Percentiles rank a stretch among this genome's conserved stretches.
These are phyloP conservation scores for Idaea dimidiata DNA, from an alignment of 2,888 invertebrate genomes.

Conservation along the genomic window DNA sequence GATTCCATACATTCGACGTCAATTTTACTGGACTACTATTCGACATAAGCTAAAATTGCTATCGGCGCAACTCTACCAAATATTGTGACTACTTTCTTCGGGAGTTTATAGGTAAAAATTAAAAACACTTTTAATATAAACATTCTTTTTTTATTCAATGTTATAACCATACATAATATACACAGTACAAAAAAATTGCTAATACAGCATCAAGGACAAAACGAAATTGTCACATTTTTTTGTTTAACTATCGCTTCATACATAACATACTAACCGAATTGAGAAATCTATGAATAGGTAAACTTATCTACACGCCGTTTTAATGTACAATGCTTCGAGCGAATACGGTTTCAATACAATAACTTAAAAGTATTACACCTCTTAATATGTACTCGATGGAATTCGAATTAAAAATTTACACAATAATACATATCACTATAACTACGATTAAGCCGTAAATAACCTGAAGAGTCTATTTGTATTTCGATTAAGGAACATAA, in stretches of 20 bases:
- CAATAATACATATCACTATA: constrained; percentile 79
- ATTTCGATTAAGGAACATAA: constrained; percentile 80
- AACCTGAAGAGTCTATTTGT: constrained; percentile 78
- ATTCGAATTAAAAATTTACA: constrained; percentile 80
- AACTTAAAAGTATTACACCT: constrained; percentile 79
- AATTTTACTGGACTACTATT: no score
- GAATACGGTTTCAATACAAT: constrained; percentile 77
- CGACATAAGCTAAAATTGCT: no score
- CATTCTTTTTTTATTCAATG: constrained; percentile 81
- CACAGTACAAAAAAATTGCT: constrained; percentile 91
- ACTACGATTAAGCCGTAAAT: constrained; percentile 77
- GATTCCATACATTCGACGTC: no score
- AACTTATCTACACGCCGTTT: constrained; percentile 79
- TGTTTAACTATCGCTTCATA: constrained; percentile 66
- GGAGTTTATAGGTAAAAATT: constrained; percentile 31
- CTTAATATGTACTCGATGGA: constrained; percentile 81
- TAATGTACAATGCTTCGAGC: constrained; percentile 80
- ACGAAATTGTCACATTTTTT: constrained; percentile 73
- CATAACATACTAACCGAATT: constrained; percentile 75
- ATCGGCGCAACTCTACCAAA: no score
- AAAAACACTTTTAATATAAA: constrained; percentile 72
- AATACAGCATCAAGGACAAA: constrained; percentile 79
- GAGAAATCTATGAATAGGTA: constrained; percentile 78
- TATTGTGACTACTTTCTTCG: no score
- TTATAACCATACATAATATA: constrained; percentile 90